phyloP scores from a whole-genome alignment of 2,113 vertebrate species.

The Vidua chalybeata region DNA sequence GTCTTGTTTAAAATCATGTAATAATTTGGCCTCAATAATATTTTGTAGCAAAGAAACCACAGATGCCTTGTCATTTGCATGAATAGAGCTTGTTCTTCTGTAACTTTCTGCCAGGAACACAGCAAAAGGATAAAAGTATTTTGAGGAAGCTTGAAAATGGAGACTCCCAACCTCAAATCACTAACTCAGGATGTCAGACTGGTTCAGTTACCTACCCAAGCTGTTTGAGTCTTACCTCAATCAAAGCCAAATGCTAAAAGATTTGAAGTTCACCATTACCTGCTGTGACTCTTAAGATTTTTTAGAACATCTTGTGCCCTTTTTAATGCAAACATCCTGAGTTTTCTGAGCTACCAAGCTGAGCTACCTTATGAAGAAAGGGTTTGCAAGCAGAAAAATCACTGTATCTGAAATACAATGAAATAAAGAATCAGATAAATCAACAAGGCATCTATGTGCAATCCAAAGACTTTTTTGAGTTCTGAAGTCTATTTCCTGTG shows the following conservation, averaged over 20 bases:
- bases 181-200: background rate
- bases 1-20: background rate
- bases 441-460: background rate
- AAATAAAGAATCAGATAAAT: background rate
- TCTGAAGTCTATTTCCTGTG: background rate
- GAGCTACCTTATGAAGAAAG: constrained; percentile 1
- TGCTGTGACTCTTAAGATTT: background rate
- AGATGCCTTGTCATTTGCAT: background rate
- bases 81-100: background rate
- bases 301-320: background rate
- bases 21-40: background rate
- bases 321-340: background rate
- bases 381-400: background rate
- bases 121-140: background rate
- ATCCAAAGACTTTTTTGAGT: background rate
- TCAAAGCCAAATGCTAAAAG: constrained; percentile 5
- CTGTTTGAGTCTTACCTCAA: constrained; percentile 10
- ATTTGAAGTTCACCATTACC: background rate
- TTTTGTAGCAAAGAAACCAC: background rate
- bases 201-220: background rate
- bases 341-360: background rate
- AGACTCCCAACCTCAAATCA: background rate
- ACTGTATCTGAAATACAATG: background rate
- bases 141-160: background rate
- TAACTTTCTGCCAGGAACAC: background rate